phyloP scores from a whole-genome alignment of 2,888 invertebrate species.

The Saturnia pavonia region DNA sequence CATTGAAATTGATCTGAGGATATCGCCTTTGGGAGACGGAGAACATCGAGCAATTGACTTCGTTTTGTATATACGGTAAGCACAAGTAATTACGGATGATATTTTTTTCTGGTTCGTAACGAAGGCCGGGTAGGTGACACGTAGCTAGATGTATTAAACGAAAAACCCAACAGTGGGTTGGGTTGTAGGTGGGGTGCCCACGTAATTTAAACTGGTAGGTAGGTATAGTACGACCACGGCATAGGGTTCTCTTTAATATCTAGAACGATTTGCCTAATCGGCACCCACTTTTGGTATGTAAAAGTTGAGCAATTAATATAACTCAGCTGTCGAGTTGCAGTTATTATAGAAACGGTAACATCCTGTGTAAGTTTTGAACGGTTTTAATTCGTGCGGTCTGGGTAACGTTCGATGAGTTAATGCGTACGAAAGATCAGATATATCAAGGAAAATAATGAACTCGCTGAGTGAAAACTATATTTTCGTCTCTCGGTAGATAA shows the following conservation, averaged over 20 bases:
- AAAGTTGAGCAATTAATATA: constrained; percentile 10
- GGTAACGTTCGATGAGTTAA: constrained; percentile 11
- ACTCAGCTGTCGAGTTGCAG: neutral
- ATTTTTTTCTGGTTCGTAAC: constrained; percentile 41
- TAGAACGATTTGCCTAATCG: constrained; percentile 32
- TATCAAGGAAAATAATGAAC: constrained; percentile 13
- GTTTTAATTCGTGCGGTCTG: constrained; percentile 10
- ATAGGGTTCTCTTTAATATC: constrained; percentile 58
- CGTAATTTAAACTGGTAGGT: constrained; percentile 70
- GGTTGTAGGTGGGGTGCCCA: constrained; percentile 74
- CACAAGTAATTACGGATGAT: constrained; percentile 52
- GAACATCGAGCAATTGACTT: constrained; percentile 58
- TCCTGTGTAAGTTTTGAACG: constrained; percentile 2
- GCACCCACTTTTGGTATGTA: constrained; percentile 6
- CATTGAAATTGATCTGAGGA: constrained; percentile 44
- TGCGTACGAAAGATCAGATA: constrained; percentile 2
- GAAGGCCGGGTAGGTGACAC: constrained; percentile 64
- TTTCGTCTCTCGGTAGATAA: constrained; percentile 7
- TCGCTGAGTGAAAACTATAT: constrained; percentile 12
- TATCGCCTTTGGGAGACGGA: constrained; percentile 46
- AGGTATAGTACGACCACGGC: constrained; percentile 59
- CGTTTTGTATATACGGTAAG: constrained; percentile 70
- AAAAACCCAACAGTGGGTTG: constrained; percentile 71
- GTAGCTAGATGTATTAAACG: constrained; percentile 58
- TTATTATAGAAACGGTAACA: constrained; percentile 3